Base-by-base conservation (phyloP, 2,797 vertebrate genomes). In the Sphaeramia orbicularis region DNA sequence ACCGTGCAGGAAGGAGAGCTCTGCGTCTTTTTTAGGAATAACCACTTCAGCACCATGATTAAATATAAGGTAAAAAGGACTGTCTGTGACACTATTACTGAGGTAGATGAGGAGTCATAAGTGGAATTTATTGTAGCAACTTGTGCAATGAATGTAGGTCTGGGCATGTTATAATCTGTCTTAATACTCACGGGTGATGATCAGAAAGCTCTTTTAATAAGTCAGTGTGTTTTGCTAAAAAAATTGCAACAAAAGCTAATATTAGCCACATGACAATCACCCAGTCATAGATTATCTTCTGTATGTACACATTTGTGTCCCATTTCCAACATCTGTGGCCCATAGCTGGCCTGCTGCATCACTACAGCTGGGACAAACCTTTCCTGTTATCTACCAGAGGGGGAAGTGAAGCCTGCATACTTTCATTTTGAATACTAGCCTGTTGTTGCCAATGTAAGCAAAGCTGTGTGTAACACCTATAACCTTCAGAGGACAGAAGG, bases 1-100 rank as follows among this genome's bases (percentile, higher is more conserved):
- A 95, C 96, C 1, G 96, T 99, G 57, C 96, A 99, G 91, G 98
- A 99, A 89, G 97, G 96, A 90, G 98, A 99, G 75, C 95, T 99
- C 53, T 98, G 98, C 56, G 98, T 99, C 71, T 99, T 99, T 92
- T 99, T 99, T 93, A 97, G 98, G 92, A 99, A 99, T 90, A 99
- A 99, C 94, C 98, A 99, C 94, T 99, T 99, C 89, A 99, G 97
- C 94, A 99, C 98, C 91, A 99, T 99, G 97, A 99, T 97, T 91
- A 99, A 99, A 91, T 96, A 96, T 88, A 97, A 99, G 97, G 98
- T 99, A 93, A 75, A 68, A 12, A 48, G 12, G 10, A 36, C 2
- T 13, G 12, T 7, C 10, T 40, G 9, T 13, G 24, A 1, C 5
- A 6, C 40, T 37, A 16, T 24, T 57, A 16, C 12, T 11, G 6